Conservation (phyloP, 64 coral and sea anemone species). For the Catalaphyllia jardinei region DNA sequence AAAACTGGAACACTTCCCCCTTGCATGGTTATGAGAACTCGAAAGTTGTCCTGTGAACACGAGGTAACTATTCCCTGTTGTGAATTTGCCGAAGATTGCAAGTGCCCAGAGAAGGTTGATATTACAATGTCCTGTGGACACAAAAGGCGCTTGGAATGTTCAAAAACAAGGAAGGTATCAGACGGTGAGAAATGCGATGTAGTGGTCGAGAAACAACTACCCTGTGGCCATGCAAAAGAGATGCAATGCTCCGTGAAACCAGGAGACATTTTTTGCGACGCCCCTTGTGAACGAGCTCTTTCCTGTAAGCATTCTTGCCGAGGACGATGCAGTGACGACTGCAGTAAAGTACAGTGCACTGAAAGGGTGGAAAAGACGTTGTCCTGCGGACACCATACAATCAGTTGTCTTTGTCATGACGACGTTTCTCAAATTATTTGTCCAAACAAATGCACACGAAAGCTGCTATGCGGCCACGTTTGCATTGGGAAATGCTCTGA, state of each 20-base stretch:
- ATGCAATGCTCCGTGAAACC: background rate
- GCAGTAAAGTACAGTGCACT: background rate
- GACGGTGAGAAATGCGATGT: background rate
- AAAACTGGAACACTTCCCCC: background rate
- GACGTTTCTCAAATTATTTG: conserved; percentile 10
- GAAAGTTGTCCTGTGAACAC: conserved; percentile 24
- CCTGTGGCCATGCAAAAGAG: conserved; percentile 36
- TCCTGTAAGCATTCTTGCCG: conserved; percentile 46
- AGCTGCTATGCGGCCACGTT: conserved; percentile 16
- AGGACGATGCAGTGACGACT: conserved; percentile 28
- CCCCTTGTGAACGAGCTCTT: conserved; percentile 11
- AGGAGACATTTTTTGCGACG: conserved; percentile 8
- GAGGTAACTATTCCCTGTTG: conserved; percentile 8
- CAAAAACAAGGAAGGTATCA: background rate
- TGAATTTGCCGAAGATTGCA: background rate
- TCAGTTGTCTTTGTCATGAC: conserved; percentile 20
- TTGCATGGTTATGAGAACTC: background rate
- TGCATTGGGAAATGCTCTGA: conserved; percentile 40
- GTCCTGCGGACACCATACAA: conserved; percentile 33
- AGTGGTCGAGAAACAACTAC: conserved; percentile 2
- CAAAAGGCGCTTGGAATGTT: background rate
- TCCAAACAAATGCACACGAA: background rate
- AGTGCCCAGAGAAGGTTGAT: background rate
- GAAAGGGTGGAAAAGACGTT: conserved; percentile 4
- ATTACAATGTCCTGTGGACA: conserved; percentile 39